Percentiles rank a stretch among this genome's conserved stretches.
Evolutionary conservation across 2,113 vertebrate species (phyloP).

Genomic region (Paraplagusia blochii): DNA sequence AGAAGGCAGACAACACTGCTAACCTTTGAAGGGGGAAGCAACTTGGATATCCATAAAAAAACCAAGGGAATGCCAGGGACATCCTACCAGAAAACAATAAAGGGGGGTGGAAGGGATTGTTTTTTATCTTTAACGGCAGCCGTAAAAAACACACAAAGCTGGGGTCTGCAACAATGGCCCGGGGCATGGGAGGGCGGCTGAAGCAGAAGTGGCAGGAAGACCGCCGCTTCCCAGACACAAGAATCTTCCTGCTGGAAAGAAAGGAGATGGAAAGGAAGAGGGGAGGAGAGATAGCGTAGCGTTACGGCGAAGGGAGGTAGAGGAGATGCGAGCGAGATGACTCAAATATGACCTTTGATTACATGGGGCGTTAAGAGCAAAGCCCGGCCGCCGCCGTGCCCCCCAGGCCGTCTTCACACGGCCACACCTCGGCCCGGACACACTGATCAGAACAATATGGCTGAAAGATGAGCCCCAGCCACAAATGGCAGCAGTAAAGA

Average conservation of each 20-base stretch:
- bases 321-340: conserved; percentile 52
- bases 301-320: conserved; percentile 34
- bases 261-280: conserved; percentile 45
- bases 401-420: conserved; percentile 60
- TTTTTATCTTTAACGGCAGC: conserved; percentile 79
- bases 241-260: conserved; percentile 68
- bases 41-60: conserved; percentile 72
- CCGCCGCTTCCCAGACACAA: conserved; percentile 69
- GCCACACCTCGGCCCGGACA: conserved; percentile 63
- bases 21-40: conserved; percentile 70
- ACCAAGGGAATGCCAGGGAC: conserved; percentile 71
- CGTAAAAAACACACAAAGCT: conserved; percentile 75
- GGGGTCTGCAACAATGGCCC: conserved; percentile 71
- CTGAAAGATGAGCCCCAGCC: conserved; percentile 66
- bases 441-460: conserved; percentile 71
- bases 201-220: conserved; percentile 73
- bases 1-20: conserved; percentile 56
- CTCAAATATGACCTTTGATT: conserved; percentile 71
- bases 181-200: conserved; percentile 58
- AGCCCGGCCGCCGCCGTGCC: conserved; percentile 37
- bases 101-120: conserved; percentile 66
- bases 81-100: conserved; percentile 78
- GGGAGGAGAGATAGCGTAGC: conserved; percentile 43
- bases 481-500: conserved; percentile 68
- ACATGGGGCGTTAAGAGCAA: conserved; percentile 57